phyloP scores from a whole-genome alignment of 1,140 invertebrate species.

The Drosophila bocqueti region DNA sequence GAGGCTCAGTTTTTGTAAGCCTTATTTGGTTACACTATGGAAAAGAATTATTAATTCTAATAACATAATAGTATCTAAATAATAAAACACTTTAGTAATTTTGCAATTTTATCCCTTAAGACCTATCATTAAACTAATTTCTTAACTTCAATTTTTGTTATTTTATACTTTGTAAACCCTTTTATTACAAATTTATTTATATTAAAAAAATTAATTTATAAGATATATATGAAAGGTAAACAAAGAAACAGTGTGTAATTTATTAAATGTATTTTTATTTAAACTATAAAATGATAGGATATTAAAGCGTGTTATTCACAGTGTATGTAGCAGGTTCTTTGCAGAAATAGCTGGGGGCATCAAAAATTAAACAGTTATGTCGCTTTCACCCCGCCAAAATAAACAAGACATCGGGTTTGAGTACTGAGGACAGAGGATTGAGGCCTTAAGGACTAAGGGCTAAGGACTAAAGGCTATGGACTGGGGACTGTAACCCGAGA shows the following conservation, averaged over 20 bases:
- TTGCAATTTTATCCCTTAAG: no score
- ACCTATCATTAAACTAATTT: background rate
- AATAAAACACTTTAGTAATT: no score
- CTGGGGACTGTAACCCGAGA: conserved; percentile 1
- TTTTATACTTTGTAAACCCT: background rate
- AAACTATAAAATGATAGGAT: no score
- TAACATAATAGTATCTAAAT: no score
- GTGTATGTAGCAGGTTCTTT: conserved; percentile 3
- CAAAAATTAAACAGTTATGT: conserved; percentile 76
- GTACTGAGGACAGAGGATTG: conserved; percentile 2
- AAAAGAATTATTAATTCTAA: no score
- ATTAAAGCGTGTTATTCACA: background rate
- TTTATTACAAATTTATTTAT: background rate
- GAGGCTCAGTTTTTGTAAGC: background rate
- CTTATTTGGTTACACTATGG: background rate
- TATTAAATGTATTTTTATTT: no score
- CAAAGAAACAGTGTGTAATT: no score
- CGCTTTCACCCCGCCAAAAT: conserved; percentile 58
- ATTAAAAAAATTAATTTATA: background rate
- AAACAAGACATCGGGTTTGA: conserved; percentile 57
- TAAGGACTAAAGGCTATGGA: background rate
- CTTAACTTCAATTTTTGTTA: background rate
- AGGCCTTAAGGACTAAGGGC: background rate
- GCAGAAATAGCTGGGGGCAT: conserved; percentile 39
- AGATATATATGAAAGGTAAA: background rate